phyloP scores from a whole-genome alignment of 2,888 invertebrate genomes.

The Caenorhabditis sp. region DNA sequence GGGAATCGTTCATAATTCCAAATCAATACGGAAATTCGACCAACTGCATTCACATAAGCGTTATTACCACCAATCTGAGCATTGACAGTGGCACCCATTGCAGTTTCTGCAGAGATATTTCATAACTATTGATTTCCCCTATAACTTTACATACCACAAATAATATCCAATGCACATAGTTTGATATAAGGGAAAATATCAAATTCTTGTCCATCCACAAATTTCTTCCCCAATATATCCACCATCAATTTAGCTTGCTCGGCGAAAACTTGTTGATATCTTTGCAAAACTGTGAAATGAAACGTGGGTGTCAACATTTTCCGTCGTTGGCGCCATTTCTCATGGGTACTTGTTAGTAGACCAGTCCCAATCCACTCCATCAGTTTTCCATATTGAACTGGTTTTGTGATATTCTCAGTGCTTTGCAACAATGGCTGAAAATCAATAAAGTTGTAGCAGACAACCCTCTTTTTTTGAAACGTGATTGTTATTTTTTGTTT shows the following conservation, averaged over 20 bases:
- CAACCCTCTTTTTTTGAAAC: no score
- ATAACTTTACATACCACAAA: slow-evolving; percentile 64
- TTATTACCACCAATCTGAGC: slow-evolving; percentile 57
- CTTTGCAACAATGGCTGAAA: slow-evolving; percentile 36
- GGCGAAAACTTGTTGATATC: slow-evolving; percentile 69
- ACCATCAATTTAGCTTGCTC: slow-evolving; percentile 61
- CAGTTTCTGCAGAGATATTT: slow-evolving; percentile 66
- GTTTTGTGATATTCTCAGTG: slow-evolving; percentile 68
- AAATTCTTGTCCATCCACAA: slow-evolving; percentile 65
- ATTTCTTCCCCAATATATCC: slow-evolving; percentile 67
- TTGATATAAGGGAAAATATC: slow-evolving; percentile 74
- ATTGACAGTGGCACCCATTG: slow-evolving; percentile 63
- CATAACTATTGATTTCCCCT: no score
- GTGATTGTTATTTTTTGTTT: no score
- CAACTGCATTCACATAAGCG: slow-evolving; percentile 59
- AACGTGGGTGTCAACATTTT: slow-evolving; percentile 75
- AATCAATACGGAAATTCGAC: slow-evolving; percentile 50
- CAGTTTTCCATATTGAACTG: slow-evolving; percentile 72
- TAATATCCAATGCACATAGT: slow-evolving; percentile 74
- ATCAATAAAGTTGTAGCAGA: no score
- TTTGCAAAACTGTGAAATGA: slow-evolving; percentile 74
- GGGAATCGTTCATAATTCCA: slow-evolving; percentile 71
- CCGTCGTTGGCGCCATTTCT: slow-evolving; percentile 73
- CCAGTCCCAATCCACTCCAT: slow-evolving; percentile 74
- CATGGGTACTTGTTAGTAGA: slow-evolving; percentile 73